phyloP scores from a whole-genome alignment of 2,113 vertebrate genomes.

The Quiscalus mexicanus region DNA sequence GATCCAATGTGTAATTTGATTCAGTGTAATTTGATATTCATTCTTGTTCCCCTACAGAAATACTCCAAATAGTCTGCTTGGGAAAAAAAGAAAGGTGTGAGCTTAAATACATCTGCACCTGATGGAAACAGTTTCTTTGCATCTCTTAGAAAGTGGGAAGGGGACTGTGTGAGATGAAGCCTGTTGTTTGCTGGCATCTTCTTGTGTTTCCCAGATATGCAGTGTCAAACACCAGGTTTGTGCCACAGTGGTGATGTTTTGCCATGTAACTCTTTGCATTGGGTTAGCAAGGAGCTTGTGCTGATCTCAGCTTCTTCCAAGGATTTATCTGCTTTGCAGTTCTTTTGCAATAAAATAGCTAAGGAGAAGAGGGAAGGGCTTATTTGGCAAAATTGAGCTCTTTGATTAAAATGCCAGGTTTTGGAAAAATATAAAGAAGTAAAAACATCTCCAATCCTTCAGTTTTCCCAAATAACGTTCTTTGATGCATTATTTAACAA shows the following conservation, averaged over 20 bases:
- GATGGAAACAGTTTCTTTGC: not conserved
- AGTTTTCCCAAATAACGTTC: not conserved
- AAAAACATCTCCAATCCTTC: not conserved
- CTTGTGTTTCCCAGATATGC: not conserved
- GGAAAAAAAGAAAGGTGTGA: constrained; percentile 77
- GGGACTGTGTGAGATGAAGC: not conserved
- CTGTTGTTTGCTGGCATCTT: not conserved
- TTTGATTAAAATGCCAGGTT: not conserved
- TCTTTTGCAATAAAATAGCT: not conserved
- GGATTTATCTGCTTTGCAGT: not conserved
- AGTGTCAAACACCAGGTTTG: not conserved
- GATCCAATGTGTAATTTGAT: not conserved
- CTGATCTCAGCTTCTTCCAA: not conserved
- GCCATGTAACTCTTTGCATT: not conserved
- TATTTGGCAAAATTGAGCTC: not conserved
- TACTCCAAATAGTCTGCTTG: constrained; percentile 74
- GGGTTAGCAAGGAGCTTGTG: not conserved
- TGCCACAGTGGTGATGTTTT: not conserved
- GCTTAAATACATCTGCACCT: not conserved
- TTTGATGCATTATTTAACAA: not conserved
- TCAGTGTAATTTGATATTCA: not conserved
- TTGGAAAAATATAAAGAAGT: not conserved
- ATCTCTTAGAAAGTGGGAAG: not conserved
- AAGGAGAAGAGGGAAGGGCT: not conserved
- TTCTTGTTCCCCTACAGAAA: constrained; percentile 61